Evolutionary conservation across 2,888 invertebrate genomes (phyloP), one percentile per base, ranked within the genome.

Genomic region (Teleogryllus oceanicus): DNA sequence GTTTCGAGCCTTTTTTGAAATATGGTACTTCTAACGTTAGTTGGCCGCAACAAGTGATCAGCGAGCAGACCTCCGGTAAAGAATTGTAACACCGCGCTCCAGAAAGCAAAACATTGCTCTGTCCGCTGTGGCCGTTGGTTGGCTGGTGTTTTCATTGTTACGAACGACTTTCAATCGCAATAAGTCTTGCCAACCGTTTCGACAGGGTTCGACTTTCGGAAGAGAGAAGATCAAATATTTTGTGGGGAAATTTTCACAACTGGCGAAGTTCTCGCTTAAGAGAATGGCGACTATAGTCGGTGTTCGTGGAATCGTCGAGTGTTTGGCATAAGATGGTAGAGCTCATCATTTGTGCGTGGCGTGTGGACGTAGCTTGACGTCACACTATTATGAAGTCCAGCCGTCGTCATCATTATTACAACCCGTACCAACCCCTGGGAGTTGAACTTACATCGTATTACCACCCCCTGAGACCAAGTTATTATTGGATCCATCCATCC

Each of bases 301-400:
- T 11, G 12, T 76, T 18, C 49, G 51, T 76, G 16, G 24, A 50
- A 76, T 16, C 8, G 20, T 49, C 16, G 18, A 49, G 21, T 20
- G 21, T 49, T 51, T 49, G 13, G 62, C 24, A 49, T 50, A 78
- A 78, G 62, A 62, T 78, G 78, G 62, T 37, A 78, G 62, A 18
- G 62, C n/a, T 62, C 62, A 62, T 21, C 78, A 21, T 78, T 50
- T 75, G 20, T 81, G 81, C 78, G 81, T 78, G 78, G 81, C 81
- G 82, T 80, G 79, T 79, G 77, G 79, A 75, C 77, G 80, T 78
- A 76, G 75, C 74, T 75, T 76, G 79, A 82, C 80, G 78, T 77
- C 80, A 50, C 78, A 50, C 78, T 80, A 80, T 81, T 81, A 81
- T 81, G 81, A 81, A 81, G 81, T 81, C 81, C 74, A 81, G 79